Conservation (phyloP, 2,888 invertebrate species). For the Temnothorax rugatulus region DNA sequence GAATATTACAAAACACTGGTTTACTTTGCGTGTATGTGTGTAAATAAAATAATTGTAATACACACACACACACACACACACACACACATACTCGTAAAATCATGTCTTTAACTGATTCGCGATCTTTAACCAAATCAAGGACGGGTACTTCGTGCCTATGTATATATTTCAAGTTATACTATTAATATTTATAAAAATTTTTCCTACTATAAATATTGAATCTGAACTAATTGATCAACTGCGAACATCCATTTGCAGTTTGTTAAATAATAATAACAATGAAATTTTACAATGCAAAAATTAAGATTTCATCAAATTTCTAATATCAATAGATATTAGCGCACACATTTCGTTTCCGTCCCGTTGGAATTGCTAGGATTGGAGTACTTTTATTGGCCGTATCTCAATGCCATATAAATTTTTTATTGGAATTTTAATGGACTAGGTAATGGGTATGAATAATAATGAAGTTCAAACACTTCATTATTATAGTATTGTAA, state of each 20-base stretch:
- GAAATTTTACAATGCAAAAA: not conserved
- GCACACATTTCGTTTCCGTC: not conserved
- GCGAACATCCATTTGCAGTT: not conserved
- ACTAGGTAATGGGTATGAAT: not conserved
- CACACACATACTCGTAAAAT: not conserved
- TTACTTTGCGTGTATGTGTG: not conserved
- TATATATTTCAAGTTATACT: not conserved
- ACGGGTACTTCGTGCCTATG: not conserved
- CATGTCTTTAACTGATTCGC: not conserved
- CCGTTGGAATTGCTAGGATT: not conserved
- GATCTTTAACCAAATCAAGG: not conserved
- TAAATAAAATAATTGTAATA: slow-evolving; percentile 23
- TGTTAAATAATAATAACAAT: not conserved
- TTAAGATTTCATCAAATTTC: not conserved
- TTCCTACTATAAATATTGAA: not conserved
- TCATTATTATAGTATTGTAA: not conserved
- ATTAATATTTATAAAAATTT: not conserved
- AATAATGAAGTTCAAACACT: not conserved
- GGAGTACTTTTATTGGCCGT: not conserved
- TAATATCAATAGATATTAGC: not conserved
- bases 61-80: not conserved
- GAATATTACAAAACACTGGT: not conserved
- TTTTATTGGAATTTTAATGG: not conserved
- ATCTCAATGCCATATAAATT: not conserved
- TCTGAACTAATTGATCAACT: not conserved